These are phyloP conservation scores for Limnephilus auricula DNA, from an alignment of 2,888 invertebrate genomes.

Conservation along the genomic window DNA sequence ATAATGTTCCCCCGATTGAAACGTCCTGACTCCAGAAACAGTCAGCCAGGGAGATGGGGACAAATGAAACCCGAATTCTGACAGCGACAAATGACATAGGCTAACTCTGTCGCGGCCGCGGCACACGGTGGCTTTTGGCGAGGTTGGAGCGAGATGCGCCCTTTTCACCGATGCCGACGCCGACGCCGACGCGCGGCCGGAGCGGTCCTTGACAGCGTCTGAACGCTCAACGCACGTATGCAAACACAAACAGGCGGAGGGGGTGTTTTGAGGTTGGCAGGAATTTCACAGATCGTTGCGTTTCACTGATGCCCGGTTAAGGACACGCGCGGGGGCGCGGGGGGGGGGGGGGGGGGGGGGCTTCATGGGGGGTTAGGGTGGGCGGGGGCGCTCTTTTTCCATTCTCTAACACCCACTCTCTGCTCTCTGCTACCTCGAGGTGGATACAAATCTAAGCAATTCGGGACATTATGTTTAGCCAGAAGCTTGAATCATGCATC, in stretches of 20 bases:
- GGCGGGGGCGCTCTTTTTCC: neutral
- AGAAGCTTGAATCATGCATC: neutral
- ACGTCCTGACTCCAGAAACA: conserved; percentile 44
- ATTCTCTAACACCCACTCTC: neutral
- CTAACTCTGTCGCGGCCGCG: neutral
- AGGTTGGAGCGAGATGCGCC: neutral
- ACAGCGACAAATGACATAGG: conserved; percentile 20
- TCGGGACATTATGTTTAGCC: neutral
- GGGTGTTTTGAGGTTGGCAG: conserved; percentile 50
- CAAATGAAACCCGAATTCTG: conserved; percentile 45
- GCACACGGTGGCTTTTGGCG: neutral
- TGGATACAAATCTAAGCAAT: neutral
- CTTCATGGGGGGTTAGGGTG: neutral
- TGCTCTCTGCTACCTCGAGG: neutral
- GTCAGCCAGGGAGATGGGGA: conserved; percentile 47
- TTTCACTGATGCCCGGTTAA: conserved; percentile 51
- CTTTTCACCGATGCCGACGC: neutral
- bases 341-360: conserved; percentile 24
- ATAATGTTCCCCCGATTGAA: conserved; percentile 34
- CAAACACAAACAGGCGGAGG: conserved; percentile 51
- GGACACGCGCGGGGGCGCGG: conserved; percentile 14
- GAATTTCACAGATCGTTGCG: conserved; percentile 62
- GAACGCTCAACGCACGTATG: conserved; percentile 51
- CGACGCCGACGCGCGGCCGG: neutral
- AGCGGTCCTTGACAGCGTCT: conserved; percentile 39